These are phyloP conservation scores for Liopterus haemorrhoidalis DNA, from an alignment of 2,888 invertebrate genomes.

Conservation along the genomic window DNA sequence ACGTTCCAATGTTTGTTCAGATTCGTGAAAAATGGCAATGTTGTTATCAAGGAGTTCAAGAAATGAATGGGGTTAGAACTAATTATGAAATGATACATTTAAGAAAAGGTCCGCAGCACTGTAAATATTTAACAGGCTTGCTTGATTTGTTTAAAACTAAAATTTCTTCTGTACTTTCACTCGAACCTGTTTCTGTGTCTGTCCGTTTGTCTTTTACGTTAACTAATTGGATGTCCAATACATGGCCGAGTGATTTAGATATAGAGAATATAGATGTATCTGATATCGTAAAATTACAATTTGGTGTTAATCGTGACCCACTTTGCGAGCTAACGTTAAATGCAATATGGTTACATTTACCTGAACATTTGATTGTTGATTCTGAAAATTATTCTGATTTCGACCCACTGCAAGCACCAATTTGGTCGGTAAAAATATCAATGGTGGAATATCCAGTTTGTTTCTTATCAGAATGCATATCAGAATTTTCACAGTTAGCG, in stretches of 20 bases:
- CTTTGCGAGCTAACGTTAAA: conserved; percentile 69
- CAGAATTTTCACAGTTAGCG: conserved; percentile 64
- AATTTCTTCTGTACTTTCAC: conserved; percentile 57
- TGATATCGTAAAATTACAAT: conserved; percentile 62
- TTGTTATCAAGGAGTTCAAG: conserved; percentile 73
- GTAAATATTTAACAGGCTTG: conserved; percentile 75
- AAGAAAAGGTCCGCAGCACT: conserved; percentile 71
- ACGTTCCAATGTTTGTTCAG: conserved; percentile 83
- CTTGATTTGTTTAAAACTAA: conserved; percentile 86
- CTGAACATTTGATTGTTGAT: conserved; percentile 82
- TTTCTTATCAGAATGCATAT: conserved; percentile 69
- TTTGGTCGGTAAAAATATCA: conserved; percentile 67
- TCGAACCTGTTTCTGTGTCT: conserved; percentile 64
- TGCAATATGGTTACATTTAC: conserved; percentile 80
- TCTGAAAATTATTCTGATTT: conserved; percentile 83
- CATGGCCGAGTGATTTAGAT: conserved; percentile 57
- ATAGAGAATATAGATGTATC: conserved; percentile 51
- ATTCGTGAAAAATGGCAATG: conserved; percentile 75
- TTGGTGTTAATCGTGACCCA: conserved; percentile 80
- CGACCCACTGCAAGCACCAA: conserved; percentile 73
- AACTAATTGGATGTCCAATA: conserved; percentile 48
- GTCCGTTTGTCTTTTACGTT: conserved; percentile 67
- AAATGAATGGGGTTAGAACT: conserved; percentile 69
- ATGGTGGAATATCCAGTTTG: conserved; percentile 66
- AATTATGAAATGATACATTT: conserved; percentile 87